Evolutionary conservation across 2,113 vertebrate genomes (phyloP).

Genomic region (Pipa parva): DNA sequence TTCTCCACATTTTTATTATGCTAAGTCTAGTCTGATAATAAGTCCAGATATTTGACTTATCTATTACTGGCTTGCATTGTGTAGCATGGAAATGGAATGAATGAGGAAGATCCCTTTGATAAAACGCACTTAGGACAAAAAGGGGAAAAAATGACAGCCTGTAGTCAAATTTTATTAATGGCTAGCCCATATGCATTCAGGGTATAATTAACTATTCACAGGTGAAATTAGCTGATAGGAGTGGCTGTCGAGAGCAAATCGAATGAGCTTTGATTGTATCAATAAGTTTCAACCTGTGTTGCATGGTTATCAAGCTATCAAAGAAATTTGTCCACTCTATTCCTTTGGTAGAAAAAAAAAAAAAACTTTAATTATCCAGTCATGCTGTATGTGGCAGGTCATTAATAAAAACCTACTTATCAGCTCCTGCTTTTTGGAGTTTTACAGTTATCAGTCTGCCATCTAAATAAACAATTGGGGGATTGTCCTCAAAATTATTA

Average conservation of each 20-base stretch:
- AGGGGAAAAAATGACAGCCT: slow-evolving; percentile 71
- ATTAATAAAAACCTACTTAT: slow-evolving; percentile 99
- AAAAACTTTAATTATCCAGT: slow-evolving; percentile 91
- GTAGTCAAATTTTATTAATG: slow-evolving; percentile 94
- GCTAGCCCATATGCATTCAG: slow-evolving; percentile 80
- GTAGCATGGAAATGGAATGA: slow-evolving; percentile 43
- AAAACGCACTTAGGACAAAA: slow-evolving; percentile 61
- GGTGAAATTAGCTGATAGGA: slow-evolving; percentile 97
- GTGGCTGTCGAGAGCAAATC: slow-evolving; percentile 74
- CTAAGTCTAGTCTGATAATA: neutral
- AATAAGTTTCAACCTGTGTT: slow-evolving; percentile 78
- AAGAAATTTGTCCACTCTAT: slow-evolving; percentile 92
- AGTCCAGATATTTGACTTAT: neutral
- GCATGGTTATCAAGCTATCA: slow-evolving; percentile 94
- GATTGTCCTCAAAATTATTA: slow-evolving; percentile 83
- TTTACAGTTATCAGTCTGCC: slow-evolving; percentile 74
- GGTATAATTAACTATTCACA: slow-evolving; percentile 96
- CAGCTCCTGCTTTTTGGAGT: slow-evolving; percentile 73
- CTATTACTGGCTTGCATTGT: neutral
- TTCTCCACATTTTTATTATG: too few species aligned
- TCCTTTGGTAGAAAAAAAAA: slow-evolving; percentile 63
- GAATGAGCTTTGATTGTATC: slow-evolving; percentile 88
- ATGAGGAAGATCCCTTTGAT: slow-evolving; percentile 60
- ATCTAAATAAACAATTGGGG: slow-evolving; percentile 93
- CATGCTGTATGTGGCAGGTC: slow-evolving; percentile 85